These are phyloP conservation scores for Glyphotaelius pellucidus DNA, from an alignment of 2,888 invertebrate species.

Conservation along the genomic window DNA sequence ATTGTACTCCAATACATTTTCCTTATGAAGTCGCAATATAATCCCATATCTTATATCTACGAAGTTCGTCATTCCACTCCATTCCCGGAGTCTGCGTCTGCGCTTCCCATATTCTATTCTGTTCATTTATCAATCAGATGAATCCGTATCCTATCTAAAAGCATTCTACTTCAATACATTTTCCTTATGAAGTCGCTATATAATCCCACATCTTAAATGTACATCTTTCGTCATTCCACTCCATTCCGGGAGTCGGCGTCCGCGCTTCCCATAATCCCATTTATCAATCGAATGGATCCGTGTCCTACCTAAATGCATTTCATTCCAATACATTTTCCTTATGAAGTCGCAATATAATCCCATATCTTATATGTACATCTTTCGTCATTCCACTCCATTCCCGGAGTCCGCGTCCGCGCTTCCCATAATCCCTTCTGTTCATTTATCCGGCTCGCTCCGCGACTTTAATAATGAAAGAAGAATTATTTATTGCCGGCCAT, in stretches of 20 bases:
- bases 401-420: conserved; percentile 23
- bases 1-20: neutral
- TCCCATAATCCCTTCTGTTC: conserved; percentile 68
- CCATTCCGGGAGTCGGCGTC: conserved; percentile 69
- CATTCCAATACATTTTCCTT: neutral
- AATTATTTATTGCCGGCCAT: conserved; percentile 76
- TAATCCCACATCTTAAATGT: neutral
- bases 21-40: neutral
- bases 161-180: neutral
- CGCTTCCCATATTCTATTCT: neutral
- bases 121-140: conserved; percentile 73
- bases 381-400: conserved; percentile 71
- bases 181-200: neutral
- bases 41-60: too few species aligned
- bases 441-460: conserved; percentile 72
- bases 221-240: conserved; percentile 67
- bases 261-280: conserved; percentile 68
- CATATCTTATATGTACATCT: neutral
- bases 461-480: conserved; percentile 77
- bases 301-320: too few species aligned
- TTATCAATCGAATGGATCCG: conserved; percentile 69
- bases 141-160: too few species aligned
- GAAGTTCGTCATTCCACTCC: conserved; percentile 69
- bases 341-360: neutral
- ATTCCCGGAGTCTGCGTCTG: conserved; percentile 68